Evolutionary conservation across 2,888 invertebrate species (phyloP), one percentile per base, ranked within the genome.

Genomic region (Alentia gelatinosa): DNA sequence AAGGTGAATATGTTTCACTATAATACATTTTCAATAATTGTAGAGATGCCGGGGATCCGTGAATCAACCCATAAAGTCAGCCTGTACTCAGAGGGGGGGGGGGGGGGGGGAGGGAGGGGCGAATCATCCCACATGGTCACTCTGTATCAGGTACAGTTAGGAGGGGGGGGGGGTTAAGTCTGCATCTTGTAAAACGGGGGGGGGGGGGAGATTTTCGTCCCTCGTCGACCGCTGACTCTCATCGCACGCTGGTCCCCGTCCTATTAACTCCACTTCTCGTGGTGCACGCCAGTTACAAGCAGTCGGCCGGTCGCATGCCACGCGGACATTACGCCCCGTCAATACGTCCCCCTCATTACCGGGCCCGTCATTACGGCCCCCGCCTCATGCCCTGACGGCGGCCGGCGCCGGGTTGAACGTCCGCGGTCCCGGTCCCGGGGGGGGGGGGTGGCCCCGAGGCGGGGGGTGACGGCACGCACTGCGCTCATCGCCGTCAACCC

Each of bases 321-420:
- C 3, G 30, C 74, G 4, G 15, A 26, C n/a, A 74, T 74, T 74
- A 74, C 74, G n/a, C 1, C 1, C 30, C 74, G 4, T n/a, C 56
- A 56, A 56, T 56, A n/a, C n/a, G n/a, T n/a, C n/a, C n/a, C n/a
- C n/a, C n/a, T n/a, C n/a, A n/a, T n/a, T n/a, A n/a, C n/a, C n/a
- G n/a, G n/a, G n/a, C n/a, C n/a, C n/a, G n/a, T n/a, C n/a, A n/a
- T n/a, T n/a, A n/a, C n/a, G n/a, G n/a, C n/a, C n/a, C n/a, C n/a
- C n/a, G n/a, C n/a, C n/a, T n/a, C n/a, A 47, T 47, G 9, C 19
- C 9, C 47, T 9, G 47, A 47, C 9, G 9, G 74, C 74, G 7
- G 74, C 30, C 74, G 74, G 19, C 26, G 74, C 74, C n/a, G 74
- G n/a, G 74, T 74, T 74, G n/a, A 74, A 74, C 74, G 26, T 74